Conservation (phyloP, 2,797 vertebrate species). For the Siniperca scherzeri region DNA sequence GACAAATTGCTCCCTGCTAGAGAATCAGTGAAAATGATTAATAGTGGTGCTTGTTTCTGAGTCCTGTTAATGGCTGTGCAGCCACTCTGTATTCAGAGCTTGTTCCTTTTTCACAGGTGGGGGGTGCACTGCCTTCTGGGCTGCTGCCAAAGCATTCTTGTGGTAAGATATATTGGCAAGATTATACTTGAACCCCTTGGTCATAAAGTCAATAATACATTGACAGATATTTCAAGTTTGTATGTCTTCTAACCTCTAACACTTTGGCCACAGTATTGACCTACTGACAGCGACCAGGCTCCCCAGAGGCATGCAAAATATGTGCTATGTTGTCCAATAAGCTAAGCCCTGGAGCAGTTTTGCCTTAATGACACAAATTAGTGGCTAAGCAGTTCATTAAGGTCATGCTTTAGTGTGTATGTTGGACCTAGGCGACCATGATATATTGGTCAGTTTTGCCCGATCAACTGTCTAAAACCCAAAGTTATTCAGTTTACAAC, state of each 20-base stretch:
- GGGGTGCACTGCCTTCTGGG: conserved; percentile 58
- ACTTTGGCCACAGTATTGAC: conserved; percentile 30
- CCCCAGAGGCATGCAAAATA: conserved; percentile 18
- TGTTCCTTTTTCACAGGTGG: conserved; percentile 73
- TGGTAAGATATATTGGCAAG: conserved; percentile 54
- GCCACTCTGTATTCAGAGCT: conserved; percentile 75
- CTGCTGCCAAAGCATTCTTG: conserved; percentile 62
- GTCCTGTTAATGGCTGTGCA: conserved; percentile 63
- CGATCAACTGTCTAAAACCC: neutral
- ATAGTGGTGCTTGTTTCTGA: conserved; percentile 69
- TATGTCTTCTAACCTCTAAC: conserved; percentile 42
- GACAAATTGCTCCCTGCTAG: conserved; percentile 69
- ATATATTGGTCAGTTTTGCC: conserved; percentile 2
- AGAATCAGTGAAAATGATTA: conserved; percentile 77
- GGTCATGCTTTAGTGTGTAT: conserved; percentile 29
- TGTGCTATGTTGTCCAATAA: conserved; percentile 18
- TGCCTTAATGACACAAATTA: conserved; percentile 28
- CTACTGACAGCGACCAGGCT: conserved; percentile 14
- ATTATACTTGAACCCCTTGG: conserved; percentile 43
- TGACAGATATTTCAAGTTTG: conserved; percentile 53
- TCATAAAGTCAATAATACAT: conserved; percentile 63
- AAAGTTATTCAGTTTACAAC: neutral
- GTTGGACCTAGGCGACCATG: neutral
- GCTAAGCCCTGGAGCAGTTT: conserved; percentile 2
- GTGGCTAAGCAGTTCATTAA: conserved; percentile 30